Percentiles rank a stretch among this genome's conserved stretches.
Conservation (phyloP, 92 coral and sea anemone species). For the Phenganax subtilis region DNA sequence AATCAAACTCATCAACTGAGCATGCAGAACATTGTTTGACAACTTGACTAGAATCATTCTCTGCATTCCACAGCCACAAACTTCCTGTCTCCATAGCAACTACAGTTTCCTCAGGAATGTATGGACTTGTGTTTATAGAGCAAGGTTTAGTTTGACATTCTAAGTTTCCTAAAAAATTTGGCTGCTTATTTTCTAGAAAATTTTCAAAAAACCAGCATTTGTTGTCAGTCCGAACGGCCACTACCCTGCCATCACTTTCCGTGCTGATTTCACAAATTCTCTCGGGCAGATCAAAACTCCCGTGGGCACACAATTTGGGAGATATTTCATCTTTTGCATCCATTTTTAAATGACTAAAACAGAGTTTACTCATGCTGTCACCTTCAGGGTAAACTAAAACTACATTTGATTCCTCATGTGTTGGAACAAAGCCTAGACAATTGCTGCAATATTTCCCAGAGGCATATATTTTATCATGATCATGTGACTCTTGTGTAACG, state of each 20-base stretch:
- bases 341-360: neutral
- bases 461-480: slow-evolving; percentile 38
- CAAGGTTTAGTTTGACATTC: slow-evolving; percentile 57
- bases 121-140: slow-evolving; percentile 65
- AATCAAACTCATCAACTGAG: slow-evolving; percentile 37
- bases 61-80: slow-evolving; percentile 57
- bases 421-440: slow-evolving; percentile 44
- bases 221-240: slow-evolving; percentile 63
- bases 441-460: slow-evolving; percentile 69
- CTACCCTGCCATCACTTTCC: slow-evolving; percentile 26
- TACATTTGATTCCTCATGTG: neutral
- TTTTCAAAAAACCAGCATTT: slow-evolving; percentile 60
- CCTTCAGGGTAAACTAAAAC: slow-evolving; percentile 6
- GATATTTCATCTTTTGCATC: neutral
- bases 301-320: neutral
- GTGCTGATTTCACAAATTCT: slow-evolving; percentile 59
- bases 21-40: slow-evolving; percentile 31
- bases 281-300: slow-evolving; percentile 48
- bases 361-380: slow-evolving; percentile 2
- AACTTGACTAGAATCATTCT: slow-evolving; percentile 31
- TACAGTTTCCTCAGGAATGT: slow-evolving; percentile 67
- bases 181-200: slow-evolving; percentile 7
- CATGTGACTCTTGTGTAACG: slow-evolving; percentile 57
- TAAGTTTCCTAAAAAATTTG: slow-evolving; percentile 56
- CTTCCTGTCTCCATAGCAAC: slow-evolving; percentile 69